phyloP scores from a whole-genome alignment of 1,140 invertebrate species.

The Vanessa atalanta region DNA sequence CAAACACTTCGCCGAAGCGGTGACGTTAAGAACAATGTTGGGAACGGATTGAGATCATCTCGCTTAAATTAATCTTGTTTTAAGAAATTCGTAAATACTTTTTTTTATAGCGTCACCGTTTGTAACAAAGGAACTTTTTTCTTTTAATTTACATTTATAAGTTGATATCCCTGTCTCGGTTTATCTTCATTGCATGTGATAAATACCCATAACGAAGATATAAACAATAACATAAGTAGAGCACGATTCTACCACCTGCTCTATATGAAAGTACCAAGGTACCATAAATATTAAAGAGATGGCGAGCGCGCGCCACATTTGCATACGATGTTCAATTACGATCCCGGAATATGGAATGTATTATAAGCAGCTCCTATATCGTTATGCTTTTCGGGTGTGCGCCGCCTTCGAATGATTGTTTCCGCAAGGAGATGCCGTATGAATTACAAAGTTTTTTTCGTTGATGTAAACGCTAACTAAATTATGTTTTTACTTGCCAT shows the following conservation, averaged over 20 bases:
- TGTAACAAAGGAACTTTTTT: slow-evolving; percentile 8
- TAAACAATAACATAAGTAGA: slow-evolving; percentile 54
- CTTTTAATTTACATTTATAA: slow-evolving; percentile 8
- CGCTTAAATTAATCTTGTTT: slow-evolving; percentile 19
- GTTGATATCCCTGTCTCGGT: background rate
- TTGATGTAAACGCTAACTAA: background rate
- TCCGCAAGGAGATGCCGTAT: slow-evolving; percentile 37
- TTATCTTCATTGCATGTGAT: background rate
- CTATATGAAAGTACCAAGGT: slow-evolving; percentile 57
- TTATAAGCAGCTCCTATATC: slow-evolving; percentile 57
- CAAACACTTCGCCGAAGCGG: slow-evolving; percentile 46
- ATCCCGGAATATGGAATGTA: slow-evolving; percentile 67
- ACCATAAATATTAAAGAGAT: slow-evolving; percentile 70
- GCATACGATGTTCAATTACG: slow-evolving; percentile 74
- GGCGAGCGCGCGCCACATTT: slow-evolving; percentile 62
- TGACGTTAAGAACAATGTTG: slow-evolving; percentile 41
- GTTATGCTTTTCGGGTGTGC: slow-evolving; percentile 59
- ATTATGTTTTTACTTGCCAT: too few relatives aligned
- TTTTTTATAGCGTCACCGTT: slow-evolving; percentile 2
- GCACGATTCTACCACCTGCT: slow-evolving; percentile 54
- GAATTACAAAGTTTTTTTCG: background rate
- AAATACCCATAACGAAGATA: slow-evolving; percentile 1
- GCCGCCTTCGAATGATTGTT: slow-evolving; percentile 53
- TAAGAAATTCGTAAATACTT: slow-evolving; percentile 21
- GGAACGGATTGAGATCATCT: slow-evolving; percentile 33